Percentiles rank a stretch among this genome's conserved stretches.
phyloP scores from a whole-genome alignment of 2,113 vertebrate species.

The Pseudorasbora parva region DNA sequence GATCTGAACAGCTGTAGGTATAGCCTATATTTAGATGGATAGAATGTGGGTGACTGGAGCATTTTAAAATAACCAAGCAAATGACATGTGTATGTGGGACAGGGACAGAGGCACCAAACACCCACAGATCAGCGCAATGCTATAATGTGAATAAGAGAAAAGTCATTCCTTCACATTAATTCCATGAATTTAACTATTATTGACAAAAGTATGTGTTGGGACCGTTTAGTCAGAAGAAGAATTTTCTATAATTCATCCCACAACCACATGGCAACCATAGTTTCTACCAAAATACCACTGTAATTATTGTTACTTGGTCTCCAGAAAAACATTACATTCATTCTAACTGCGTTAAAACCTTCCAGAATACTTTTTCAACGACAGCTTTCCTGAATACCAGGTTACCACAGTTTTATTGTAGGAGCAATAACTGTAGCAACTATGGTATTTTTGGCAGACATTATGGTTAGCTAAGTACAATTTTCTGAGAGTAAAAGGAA shows the following conservation, averaged over 20 bases:
- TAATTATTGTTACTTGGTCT: not conserved
- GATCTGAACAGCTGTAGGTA: conserved; percentile 24
- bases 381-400: not conserved
- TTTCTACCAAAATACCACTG: conserved; percentile 14
- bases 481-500: not conserved
- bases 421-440: conserved; percentile 1
- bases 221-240: not conserved
- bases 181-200: not conserved
- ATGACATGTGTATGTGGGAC: conserved; percentile 12
- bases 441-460: conserved; percentile 13
- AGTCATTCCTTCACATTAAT: not conserved
- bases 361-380: not conserved
- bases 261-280: not conserved
- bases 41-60: conserved; percentile 40
- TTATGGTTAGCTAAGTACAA: not conserved
- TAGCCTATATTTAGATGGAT: conserved; percentile 33
- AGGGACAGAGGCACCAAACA: not conserved
- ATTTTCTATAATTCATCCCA: not conserved
- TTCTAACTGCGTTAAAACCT: not conserved
- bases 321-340: not conserved
- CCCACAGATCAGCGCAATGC: conserved; percentile 1
- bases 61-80: conserved; percentile 34
- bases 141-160: not conserved
- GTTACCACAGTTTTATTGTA: conserved; percentile 8
- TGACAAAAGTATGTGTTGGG: conserved; percentile 17